A percentile compares a stretch with the other conserved stretches of the same genome.
Conservation (phyloP, 2,888 invertebrate genomes). For the Horisme vitalbata region DNA sequence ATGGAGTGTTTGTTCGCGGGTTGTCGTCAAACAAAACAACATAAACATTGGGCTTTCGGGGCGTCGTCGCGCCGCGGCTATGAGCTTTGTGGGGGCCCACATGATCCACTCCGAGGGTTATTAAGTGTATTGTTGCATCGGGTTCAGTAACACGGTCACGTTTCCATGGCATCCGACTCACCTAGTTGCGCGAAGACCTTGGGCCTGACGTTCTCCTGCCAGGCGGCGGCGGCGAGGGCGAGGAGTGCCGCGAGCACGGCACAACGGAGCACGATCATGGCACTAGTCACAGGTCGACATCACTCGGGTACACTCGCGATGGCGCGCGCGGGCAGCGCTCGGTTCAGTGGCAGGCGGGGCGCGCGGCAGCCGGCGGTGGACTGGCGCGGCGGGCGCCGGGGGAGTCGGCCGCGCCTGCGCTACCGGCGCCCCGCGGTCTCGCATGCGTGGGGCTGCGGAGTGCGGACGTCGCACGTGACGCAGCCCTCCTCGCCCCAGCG, state of each 20-base stretch:
- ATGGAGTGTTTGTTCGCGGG: constrained; percentile 65
- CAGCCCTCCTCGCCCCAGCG: constrained; percentile 78
- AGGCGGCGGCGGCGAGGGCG: constrained; percentile 85
- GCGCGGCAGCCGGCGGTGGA: constrained; percentile 80
- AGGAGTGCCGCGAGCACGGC: constrained; percentile 79
- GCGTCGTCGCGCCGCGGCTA: constrained; percentile 39
- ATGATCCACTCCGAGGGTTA: constrained; percentile 52
- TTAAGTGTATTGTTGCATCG: constrained; percentile 62
- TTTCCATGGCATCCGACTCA: constrained; percentile 81
- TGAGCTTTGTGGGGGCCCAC: constrained; percentile 48
- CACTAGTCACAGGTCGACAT: constrained; percentile 81
- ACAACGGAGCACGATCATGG: constrained; percentile 79
- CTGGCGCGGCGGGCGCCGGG: constrained; percentile 77
- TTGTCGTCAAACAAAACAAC: constrained; percentile 73
- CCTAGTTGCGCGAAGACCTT: constrained; percentile 97
- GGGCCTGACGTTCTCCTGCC: constrained; percentile 96
- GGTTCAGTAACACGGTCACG: constrained; percentile 59
- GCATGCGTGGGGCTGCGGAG: constrained; percentile 82
- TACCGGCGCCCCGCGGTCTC: constrained; percentile 78
- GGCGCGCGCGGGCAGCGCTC: constrained; percentile 40
- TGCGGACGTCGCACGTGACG: constrained; percentile 82
- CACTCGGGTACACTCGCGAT: constrained; percentile 75
- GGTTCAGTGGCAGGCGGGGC: constrained; percentile 62
- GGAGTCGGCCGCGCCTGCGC: constrained; percentile 66
- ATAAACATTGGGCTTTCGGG: constrained; percentile 61